Percentiles rank a stretch among this genome's conserved stretches.
Conservation (phyloP, 2,113 vertebrate species). For the Pterocles orientalis region DNA sequence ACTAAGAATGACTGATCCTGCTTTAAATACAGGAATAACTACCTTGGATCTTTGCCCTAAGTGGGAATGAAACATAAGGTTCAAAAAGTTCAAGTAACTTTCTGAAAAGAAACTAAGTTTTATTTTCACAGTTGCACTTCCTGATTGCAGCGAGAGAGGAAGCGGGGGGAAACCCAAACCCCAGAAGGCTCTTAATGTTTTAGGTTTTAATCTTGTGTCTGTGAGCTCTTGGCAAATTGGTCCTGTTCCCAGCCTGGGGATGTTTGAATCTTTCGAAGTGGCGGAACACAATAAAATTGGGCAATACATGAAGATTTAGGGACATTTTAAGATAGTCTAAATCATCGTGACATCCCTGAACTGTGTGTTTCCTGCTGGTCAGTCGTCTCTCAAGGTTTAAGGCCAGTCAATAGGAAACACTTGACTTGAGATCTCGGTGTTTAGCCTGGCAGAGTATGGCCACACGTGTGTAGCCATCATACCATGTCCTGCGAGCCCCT, state of each 20-base stretch:
- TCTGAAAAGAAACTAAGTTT: slow-evolving; percentile 7
- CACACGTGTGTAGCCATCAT: not conserved
- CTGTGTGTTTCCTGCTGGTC: not conserved
- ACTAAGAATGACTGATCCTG: slow-evolving; percentile 24
- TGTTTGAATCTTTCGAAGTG: not conserved
- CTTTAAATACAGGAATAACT: slow-evolving; percentile 25
- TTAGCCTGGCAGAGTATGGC: not conserved
- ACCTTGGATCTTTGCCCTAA: slow-evolving; percentile 22
- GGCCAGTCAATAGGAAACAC: not conserved
- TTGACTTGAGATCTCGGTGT: not conserved
- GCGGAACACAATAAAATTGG: not conserved
- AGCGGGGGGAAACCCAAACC: slow-evolving; percentile 31
- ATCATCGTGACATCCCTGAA: not conserved
- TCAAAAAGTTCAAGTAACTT: slow-evolving; percentile 39
- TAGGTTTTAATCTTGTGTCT: not conserved
- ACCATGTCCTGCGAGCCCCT: not conserved
- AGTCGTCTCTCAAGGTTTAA: not conserved
- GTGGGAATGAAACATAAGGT: not conserved
- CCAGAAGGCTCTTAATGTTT: slow-evolving; percentile 21
- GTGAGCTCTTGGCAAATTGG: not conserved
- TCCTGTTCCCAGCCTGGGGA: not conserved
- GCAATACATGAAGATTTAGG: not conserved
- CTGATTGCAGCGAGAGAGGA: slow-evolving; percentile 8
- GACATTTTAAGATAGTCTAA: not conserved
- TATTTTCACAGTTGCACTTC: slow-evolving; percentile 41